Base-by-base conservation (phyloP, 2,113 vertebrate species). In the human (Homo sapiens) region DNA sequence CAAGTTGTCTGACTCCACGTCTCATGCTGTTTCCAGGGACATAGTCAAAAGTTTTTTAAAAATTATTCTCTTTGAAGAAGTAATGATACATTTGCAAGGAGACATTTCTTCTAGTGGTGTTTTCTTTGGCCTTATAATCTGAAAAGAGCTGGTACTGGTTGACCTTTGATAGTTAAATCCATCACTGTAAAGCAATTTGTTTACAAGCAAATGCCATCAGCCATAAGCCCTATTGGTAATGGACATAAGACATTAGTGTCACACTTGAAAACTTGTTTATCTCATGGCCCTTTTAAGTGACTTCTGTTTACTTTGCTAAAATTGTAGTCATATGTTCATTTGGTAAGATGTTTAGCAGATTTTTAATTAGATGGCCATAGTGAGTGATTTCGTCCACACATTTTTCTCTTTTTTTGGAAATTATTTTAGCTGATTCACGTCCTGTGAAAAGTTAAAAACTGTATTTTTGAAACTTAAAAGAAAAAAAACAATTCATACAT, bases 51-150 rank as follows among this genome's bases (percentile, higher is more conserved):
- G 73, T 89, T 92, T 73, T 18, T 50, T 64, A 91, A 79, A 97
- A 79, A 59, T 40, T 23, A 3, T 76, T 80, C 30, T 50, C 52
- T 55, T 55, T 6, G 25, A 89, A 70, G 52, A 96, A 75, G 32
- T 70, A 95, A 91, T 52, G 45, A 68, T 89, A n/a, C 20, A 45
- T 75, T 94, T 79, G 2, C 68, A 72, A 14, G 17, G 45, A 89
- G 55, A 30, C n/a, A 32, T 93, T 87, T 94, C 48, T 89, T 76
- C 90, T 14, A 45, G 23, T 32, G 61, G 3, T 96, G 32, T 94
- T 98, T 97, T 96, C 38, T 96, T 95, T 97, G 73, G 78, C n/a
- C 38, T 84, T n/a, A 79, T 93, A 91, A 88, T 12, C n/a, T 90
- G 35, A 75, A 13, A 92, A 78, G 66, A 45, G 5, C 0, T 9